These are phyloP conservation scores for Trochalopteron elliotii DNA, from an alignment of 2,113 vertebrate species.

Conservation along the genomic window DNA sequence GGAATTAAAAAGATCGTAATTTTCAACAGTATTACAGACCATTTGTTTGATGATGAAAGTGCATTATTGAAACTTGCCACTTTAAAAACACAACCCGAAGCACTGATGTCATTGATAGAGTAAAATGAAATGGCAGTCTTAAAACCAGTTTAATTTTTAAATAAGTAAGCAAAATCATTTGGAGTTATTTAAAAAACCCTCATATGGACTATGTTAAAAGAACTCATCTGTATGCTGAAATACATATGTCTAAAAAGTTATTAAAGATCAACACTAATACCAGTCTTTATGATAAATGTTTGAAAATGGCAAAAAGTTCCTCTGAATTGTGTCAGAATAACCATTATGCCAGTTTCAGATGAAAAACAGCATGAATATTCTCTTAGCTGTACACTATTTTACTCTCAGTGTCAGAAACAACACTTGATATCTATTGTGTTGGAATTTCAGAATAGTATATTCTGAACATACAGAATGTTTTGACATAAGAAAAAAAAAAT, in stretches of 20 bases:
- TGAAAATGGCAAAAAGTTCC: not conserved
- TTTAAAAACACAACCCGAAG: not conserved
- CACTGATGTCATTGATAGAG: not conserved
- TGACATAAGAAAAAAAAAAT: accelerated
- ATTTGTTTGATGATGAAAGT: not conserved
- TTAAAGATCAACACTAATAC: not conserved
- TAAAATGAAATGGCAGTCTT: not conserved
- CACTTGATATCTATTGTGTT: not conserved
- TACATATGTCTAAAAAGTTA: not conserved
- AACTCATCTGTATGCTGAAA: not conserved
- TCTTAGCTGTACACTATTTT: not conserved
- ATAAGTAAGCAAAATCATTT: not conserved
- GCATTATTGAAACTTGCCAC: not conserved
- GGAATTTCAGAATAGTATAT: not conserved
- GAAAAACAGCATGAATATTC: not conserved
- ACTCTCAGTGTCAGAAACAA: not conserved
- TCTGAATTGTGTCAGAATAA: not conserved
- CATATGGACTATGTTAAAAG: not conserved
- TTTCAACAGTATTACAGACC: not conserved
- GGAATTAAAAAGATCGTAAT: not conserved
- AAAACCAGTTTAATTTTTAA: not conserved
- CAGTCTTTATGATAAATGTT: not conserved
- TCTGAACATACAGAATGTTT: not conserved
- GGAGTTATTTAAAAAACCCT: not conserved
- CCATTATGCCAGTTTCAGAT: not conserved